Base-by-base conservation (phyloP, 2,113 vertebrate species). In the Orientallactaga bullata region DNA sequence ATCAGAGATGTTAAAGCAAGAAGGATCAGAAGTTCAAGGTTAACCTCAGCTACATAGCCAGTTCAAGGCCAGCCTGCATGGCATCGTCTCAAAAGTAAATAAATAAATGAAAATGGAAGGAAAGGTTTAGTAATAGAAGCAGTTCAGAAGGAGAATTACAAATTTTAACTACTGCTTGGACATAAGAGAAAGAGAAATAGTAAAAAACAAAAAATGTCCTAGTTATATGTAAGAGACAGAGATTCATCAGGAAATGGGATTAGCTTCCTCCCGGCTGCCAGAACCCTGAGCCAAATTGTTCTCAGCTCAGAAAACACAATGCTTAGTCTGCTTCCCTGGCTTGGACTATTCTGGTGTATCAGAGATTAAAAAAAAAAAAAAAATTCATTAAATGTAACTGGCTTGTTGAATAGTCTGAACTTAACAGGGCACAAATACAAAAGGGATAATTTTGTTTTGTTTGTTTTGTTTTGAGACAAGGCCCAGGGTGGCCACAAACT, bases 281-380 rank as follows among this genome's bases (percentile, higher is more conserved):
- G 35, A 32, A 68, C 23, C 74, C 66, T 55, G 30, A 76, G 42
- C 74, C 77, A 42, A 2, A 18, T 17, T 2, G 4, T 37, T 68
- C 42, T 78, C 2, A 0, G n/a, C 23, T 85, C 83, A 71, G 78
- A 90, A 79, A 94, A 42, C 5, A 30, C 5, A 3, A 71, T 2
- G 2, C 42, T 24, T 16, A 9, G 2, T 16, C n/a, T 63, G 18
- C 35, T 69, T 2, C 55, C 16, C 5, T 21, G 21, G 28, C 77
- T 58, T 1, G 10, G 6, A 4, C 74, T 85, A 63, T 78, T 72
- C 32, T 72, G 28, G 69, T 81, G 11, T 58, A 94, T 87, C 72
- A 69, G 20, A 58, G 60, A 79, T 91, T 69, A 94, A 91, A 89
- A 69, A 85, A 94, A 96, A 88, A 94, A 91, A 89, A 69, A 85